These are phyloP conservation scores for Harmothoe impar DNA, from an alignment of 2,888 invertebrate species.

Conservation along the genomic window DNA sequence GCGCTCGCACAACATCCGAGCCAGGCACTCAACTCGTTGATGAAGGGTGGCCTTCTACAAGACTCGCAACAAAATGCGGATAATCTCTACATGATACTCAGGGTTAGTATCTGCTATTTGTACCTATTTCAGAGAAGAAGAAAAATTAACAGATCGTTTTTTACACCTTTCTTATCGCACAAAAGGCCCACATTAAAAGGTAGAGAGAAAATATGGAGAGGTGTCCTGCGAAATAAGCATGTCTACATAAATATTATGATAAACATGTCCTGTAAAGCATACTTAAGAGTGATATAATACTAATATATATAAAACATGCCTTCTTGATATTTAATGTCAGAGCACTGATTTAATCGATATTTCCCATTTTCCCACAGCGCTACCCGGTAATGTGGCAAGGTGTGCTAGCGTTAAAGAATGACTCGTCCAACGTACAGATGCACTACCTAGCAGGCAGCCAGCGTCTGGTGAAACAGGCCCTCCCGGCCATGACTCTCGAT, in stretches of 20 bases:
- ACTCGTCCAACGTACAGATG: constrained; percentile 98
- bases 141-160: too few species aligned
- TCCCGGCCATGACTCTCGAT: constrained; percentile 85
- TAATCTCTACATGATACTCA: constrained; percentile 57
- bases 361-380: constrained; percentile 87
- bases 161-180: too few species aligned
- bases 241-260: too few species aligned
- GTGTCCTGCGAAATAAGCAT: too few species aligned
- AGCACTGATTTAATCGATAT: not conserved
- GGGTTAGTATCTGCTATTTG: not conserved
- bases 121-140: too few species aligned
- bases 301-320: too few species aligned
- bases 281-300: too few species aligned
- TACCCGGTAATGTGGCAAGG: constrained; percentile 99
- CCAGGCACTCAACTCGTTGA: constrained; percentile 46
- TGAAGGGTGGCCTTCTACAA: constrained; percentile 50
- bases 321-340: not conserved
- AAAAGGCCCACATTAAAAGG: too few species aligned
- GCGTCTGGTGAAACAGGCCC: constrained; percentile 92
- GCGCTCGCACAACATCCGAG: constrained; percentile 51
- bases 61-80: constrained; percentile 1
- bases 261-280: too few species aligned
- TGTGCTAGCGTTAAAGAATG: constrained; percentile 95
- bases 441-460: constrained; percentile 98
- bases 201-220: too few species aligned